A percentile compares a stretch with the other conserved stretches of the same genome.
Conservation (phyloP, 2,113 vertebrate genomes). For the Falcunculus frontatus region DNA sequence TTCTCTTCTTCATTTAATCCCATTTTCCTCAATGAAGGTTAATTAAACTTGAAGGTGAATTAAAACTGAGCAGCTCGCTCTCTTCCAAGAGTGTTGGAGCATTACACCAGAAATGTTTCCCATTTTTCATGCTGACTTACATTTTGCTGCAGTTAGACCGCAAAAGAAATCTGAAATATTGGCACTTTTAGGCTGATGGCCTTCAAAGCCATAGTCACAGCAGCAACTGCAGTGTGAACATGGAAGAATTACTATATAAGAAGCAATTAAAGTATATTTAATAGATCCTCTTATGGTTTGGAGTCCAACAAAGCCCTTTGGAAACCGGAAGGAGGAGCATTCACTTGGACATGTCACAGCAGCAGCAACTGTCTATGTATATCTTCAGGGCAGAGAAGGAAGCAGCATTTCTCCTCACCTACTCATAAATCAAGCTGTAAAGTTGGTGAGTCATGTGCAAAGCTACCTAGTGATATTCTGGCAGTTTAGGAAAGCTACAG, state of each 20-base stretch:
- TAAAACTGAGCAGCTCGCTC: neutral
- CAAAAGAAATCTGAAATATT: neutral
- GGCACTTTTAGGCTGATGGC: neutral
- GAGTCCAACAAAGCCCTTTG: neutral
- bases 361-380: neutral
- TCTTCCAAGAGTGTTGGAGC: neutral
- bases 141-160: neutral
- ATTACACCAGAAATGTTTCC: neutral
- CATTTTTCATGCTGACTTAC: neutral
- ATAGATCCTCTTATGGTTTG: neutral
- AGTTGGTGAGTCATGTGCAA: neutral
- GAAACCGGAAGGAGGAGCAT: neutral
- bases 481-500: neutral
- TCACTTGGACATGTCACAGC: neutral
- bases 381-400: neutral
- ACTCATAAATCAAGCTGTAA: neutral
- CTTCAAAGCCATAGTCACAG: neutral
- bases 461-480: neutral
- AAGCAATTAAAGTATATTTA: neutral
- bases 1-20: neutral
- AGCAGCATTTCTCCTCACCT: neutral
- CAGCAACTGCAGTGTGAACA: neutral
- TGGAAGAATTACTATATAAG: neutral
- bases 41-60: neutral
- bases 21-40: neutral